Base-by-base conservation (phyloP, 2,113 vertebrate species). In the Vombatus ursinus region DNA sequence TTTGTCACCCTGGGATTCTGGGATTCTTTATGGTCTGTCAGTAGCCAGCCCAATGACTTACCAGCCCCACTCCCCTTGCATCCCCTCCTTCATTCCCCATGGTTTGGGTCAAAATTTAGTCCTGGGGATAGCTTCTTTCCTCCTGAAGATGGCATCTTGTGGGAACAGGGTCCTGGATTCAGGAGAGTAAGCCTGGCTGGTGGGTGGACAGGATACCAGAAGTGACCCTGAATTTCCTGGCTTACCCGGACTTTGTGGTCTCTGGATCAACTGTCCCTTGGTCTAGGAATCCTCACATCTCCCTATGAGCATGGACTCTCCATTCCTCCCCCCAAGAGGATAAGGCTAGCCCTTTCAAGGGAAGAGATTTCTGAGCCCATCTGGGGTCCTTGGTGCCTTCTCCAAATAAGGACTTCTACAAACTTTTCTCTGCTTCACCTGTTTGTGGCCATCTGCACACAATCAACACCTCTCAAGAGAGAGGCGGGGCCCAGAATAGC, bases 391-490 rank as follows among this genome's bases (percentile, higher is more conserved):
- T 37, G 61, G 28, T 37, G 31, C 61, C 31, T 14, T 37, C 61
- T 68, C 61, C 61, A 68, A 68, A 68, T 28, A 52, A 93, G 93
- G 57, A 94, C 47, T 93, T 97, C 57, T 50, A 48, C 94, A 97
- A 91, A n/a, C 16, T 54, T 89, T 94, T 77, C 91, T 57, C 77
- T 92, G 77, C 94, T 89, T 68, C 61, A 61, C 93, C 44, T 93
- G 91, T 95, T 93, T 53, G 57, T 26, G 61, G 97, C 94, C 95
- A 98, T 97, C 96, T 98, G 96, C 96, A 97, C 97, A 97, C 93
- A 98, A 97, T 98, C 96, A 98, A 96, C 97, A 97, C 97, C 95
- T 98, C 95, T 94, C 94, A 96, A 97, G 97, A 96, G 93, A 97
- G 96, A 97, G 95, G 92, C 12, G 12, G 52, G 77, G 94, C 93